Percentiles rank a stretch among this genome's conserved stretches.
Evolutionary conservation across 2,113 vertebrate species (phyloP).

Genomic region (Lamprotornis superbus): DNA sequence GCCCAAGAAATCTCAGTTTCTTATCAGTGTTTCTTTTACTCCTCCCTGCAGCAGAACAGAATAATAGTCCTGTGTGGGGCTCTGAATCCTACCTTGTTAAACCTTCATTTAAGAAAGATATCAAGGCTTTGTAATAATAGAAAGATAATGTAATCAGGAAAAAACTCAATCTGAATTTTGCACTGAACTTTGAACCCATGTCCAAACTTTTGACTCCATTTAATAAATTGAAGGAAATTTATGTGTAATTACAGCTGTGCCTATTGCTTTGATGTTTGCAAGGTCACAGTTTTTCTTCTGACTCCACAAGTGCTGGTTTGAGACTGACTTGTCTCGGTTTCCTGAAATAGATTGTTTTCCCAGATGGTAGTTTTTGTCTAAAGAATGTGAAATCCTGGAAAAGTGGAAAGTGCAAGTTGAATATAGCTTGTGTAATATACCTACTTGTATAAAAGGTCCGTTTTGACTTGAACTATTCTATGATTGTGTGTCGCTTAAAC

Average conservation of each 20-base stretch:
- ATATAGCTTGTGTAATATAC: neutral
- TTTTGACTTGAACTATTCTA: neutral
- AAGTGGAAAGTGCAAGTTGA: neutral
- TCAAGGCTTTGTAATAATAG: neutral
- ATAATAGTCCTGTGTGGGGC: neutral
- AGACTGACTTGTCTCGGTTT: neutral
- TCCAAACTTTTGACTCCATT: neutral
- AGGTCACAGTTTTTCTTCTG: conserved; percentile 29
- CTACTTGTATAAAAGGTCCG: neutral
- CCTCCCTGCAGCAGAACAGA: neutral
- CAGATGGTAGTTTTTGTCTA: neutral
- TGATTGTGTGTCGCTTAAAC: neutral
- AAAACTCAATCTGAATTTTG: neutral
- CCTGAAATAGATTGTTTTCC: conserved; percentile 38
- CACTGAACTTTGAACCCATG: neutral
- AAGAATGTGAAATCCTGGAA: neutral
- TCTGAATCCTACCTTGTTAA: neutral
- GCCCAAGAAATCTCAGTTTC: neutral
- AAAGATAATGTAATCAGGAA: neutral
- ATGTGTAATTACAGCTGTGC: neutral
- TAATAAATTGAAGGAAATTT: neutral
- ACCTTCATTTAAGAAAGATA: neutral
- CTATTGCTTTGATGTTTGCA: neutral
- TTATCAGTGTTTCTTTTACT: neutral
- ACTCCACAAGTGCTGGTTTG: neutral